Conservation (phyloP, 1,140 invertebrate genomes). For the Coptotermes formosanus region DNA sequence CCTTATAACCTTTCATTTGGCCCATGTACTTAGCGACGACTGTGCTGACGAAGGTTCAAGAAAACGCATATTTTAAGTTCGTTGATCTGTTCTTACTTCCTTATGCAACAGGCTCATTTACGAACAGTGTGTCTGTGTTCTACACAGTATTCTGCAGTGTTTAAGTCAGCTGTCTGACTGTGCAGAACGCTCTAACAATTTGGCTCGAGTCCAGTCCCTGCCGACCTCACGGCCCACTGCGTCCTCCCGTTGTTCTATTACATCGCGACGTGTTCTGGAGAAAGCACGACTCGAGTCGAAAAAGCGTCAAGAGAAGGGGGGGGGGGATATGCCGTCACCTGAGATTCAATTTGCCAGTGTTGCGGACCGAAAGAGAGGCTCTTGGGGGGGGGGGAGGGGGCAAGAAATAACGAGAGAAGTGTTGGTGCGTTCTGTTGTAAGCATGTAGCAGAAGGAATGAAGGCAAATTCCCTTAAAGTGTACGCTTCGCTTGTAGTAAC, state of each 20-base stretch:
- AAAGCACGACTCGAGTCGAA: neutral
- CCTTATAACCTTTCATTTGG: no score
- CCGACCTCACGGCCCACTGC: neutral
- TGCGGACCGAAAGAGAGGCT: neutral
- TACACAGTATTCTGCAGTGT: no score
- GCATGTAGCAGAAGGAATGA: neutral
- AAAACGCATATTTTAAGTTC: no score
- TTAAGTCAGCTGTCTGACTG: no score
- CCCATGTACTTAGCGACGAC: no score
- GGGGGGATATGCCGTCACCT: neutral
- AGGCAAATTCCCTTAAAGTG: neutral
- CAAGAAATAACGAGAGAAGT: neutral
- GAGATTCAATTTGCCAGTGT: constrained; percentile 23
- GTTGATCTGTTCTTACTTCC: no score
- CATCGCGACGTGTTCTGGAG: neutral
- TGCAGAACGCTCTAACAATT: neutral
- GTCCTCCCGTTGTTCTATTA: neutral
- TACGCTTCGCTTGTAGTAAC: neutral
- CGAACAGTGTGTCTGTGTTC: no score
- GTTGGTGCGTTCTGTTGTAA: neutral
- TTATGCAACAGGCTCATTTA: no score
- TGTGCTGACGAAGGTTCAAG: no score
- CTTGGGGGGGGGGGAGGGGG: no score
- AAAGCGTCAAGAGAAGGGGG: neutral
- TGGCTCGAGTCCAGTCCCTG: neutral